Percentiles rank a stretch among this genome's conserved stretches.
Conservation (phyloP, 2,888 invertebrate genomes). For the Acleris cristana region DNA sequence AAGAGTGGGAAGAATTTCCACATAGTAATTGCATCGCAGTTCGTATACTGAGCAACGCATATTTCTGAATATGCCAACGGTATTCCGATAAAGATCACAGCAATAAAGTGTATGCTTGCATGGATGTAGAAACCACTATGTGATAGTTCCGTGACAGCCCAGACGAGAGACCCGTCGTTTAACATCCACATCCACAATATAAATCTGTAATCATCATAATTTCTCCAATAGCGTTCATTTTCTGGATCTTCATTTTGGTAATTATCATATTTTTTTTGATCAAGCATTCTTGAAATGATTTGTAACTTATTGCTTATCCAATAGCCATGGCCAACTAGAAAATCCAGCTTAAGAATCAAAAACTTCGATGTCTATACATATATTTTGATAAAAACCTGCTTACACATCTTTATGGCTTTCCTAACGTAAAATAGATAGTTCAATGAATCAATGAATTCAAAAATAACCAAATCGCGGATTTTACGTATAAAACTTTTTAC, state of each 20-base stretch:
- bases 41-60: conserved; percentile 72
- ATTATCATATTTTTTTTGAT: not conserved
- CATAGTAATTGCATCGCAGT: conserved; percentile 60
- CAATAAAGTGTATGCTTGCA: conserved; percentile 50
- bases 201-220: conserved; percentile 61
- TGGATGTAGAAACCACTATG: conserved; percentile 64
- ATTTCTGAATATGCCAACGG: conserved; percentile 74
- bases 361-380: not conserved
- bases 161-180: conserved; percentile 60
- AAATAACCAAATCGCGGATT: too few species aligned
- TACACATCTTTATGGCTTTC: too few species aligned
- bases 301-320: not conserved
- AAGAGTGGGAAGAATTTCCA: conserved; percentile 74
- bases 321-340: conserved; percentile 22
- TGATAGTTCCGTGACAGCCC: conserved; percentile 53
- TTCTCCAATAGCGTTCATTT: conserved; percentile 57
- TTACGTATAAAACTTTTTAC: too few species aligned
- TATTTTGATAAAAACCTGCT: too few species aligned
- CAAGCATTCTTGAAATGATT: not conserved
- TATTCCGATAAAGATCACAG: conserved; percentile 66
- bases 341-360: not conserved
- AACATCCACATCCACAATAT: conserved; percentile 71
- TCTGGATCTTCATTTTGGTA: conserved; percentile 43
- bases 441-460: too few species aligned
- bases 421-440: too few species aligned